Percentiles rank a stretch among this genome's conserved stretches.
These are phyloP conservation scores for Chloropsis cyanopogon DNA, from an alignment of 2,113 vertebrate species.

Conservation along the genomic window DNA sequence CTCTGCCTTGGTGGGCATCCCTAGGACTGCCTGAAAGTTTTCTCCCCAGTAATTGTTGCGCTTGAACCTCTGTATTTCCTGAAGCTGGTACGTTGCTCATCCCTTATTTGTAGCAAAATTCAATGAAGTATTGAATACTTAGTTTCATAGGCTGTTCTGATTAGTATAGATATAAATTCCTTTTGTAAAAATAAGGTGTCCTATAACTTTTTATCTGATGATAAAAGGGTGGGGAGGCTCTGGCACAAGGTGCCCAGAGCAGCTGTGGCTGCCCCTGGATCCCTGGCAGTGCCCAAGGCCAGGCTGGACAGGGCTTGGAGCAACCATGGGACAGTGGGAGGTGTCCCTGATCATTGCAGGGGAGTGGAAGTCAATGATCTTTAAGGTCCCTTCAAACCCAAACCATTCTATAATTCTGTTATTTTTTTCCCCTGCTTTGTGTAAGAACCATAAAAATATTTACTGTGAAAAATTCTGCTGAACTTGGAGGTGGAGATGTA, in stretches of 20 bases:
- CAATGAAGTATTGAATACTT: not conserved
- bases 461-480: not conserved
- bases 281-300: not conserved
- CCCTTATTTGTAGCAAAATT: not conserved
- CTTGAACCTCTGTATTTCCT: not conserved
- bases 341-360: not conserved
- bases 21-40: not conserved
- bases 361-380: fast-evolving
- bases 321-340: fast-evolving
- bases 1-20: not conserved
- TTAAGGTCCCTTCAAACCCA: not conserved
- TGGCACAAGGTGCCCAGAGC: not conserved
- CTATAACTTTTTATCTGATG: not conserved
- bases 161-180: not conserved
- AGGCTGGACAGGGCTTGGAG: fast-evolving
- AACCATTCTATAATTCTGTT: not conserved
- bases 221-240: fast-evolving
- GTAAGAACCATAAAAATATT: not conserved
- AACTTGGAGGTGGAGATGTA: not conserved
- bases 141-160: not conserved
- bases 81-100: not conserved
- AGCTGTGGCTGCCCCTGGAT: not conserved
- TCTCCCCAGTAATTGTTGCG: not conserved
- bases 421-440: fast-evolving
- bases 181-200: not conserved